phyloP scores from a whole-genome alignment of 2,113 vertebrate genomes.

The Varanus komodoensis region DNA sequence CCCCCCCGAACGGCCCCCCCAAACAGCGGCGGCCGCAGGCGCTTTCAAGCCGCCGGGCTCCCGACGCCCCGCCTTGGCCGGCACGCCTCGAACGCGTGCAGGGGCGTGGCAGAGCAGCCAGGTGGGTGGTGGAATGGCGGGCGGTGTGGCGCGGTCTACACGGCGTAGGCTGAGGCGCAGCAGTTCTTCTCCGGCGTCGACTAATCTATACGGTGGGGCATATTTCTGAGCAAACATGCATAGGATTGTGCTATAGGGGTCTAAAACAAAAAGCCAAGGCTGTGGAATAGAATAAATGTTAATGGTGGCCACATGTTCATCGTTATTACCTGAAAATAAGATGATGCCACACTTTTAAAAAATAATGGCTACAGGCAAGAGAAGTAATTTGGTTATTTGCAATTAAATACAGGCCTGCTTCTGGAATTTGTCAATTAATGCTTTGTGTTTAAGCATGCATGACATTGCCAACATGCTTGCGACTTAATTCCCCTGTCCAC shows the following conservation, averaged over 20 bases:
- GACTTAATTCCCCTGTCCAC: neutral
- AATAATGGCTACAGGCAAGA: neutral
- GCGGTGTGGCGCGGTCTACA: too few species aligned
- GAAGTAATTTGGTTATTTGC: neutral
- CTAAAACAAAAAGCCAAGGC: neutral
- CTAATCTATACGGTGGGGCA: neutral
- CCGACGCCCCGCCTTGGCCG: too few species aligned
- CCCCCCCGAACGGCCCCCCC: too few species aligned
- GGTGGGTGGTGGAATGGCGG: too few species aligned
- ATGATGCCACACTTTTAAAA: neutral
- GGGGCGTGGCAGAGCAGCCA: too few species aligned
- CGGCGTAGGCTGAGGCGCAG: too few species aligned
- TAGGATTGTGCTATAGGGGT: neutral
- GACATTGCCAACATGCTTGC: neutral
- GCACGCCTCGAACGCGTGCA: too few species aligned
- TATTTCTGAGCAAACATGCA: neutral
- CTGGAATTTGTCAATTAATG: neutral
- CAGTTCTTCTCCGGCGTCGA: too few species aligned
- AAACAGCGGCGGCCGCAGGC: too few species aligned
- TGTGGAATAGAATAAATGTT: neutral
- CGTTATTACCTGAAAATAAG: neutral
- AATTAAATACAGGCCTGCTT: neutral
- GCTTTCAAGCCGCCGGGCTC: too few species aligned
- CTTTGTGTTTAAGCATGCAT: neutral
- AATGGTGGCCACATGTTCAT: neutral